Evolutionary conservation across 2,888 invertebrate species (phyloP), one percentile per base, ranked within the genome.

Genomic region (Calephelis perditalis): DNA sequence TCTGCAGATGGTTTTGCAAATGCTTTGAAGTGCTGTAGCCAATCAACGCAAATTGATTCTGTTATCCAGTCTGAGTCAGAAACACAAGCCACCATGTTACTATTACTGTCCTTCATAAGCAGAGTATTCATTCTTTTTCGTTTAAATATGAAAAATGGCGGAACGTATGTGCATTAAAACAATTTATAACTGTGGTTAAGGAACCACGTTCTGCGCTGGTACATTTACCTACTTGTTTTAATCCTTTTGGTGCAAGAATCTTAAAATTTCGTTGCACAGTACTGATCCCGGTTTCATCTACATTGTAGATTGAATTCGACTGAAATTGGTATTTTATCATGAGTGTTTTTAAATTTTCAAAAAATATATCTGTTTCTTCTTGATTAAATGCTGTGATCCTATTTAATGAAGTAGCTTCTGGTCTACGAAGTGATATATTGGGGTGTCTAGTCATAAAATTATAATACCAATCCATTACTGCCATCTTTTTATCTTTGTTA

Each of bases 391-490:
- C 63, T 56, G 59, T 65, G 8, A 61, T 65, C 59, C 64, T 60
- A 60, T 63, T 65, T 49, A 64, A n/a, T 54, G 65, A 66, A 45
- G 68, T 67, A 59, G 67, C 62, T 65, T 69, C 65, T 56, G 68
- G 65, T 36, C 58, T 67, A 58, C 66, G 62, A 58, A 65, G 65
- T 43, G 56, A 56, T 54, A 66, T 63, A 58, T 57, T 57, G 15
- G 65, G 64, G 40, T 67, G 63, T 66, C 68, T 68, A 49, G 58
- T 43, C 58, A 66, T 62, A 62, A 69, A 67, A 56, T 60, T 56
- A 60, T 68, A 67, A 63, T 64, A 70, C 67, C 66, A 67, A 62
- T 66, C 15, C 68, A 63, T 63, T 7, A 66, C 68, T 59, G 66
- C 64, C 61, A 67, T 65, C 56, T 49, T 8, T 2, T 63, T 64